Evolutionary conservation across 2,888 invertebrate genomes (phyloP).

Genomic region (Thyatira batis): DNA sequence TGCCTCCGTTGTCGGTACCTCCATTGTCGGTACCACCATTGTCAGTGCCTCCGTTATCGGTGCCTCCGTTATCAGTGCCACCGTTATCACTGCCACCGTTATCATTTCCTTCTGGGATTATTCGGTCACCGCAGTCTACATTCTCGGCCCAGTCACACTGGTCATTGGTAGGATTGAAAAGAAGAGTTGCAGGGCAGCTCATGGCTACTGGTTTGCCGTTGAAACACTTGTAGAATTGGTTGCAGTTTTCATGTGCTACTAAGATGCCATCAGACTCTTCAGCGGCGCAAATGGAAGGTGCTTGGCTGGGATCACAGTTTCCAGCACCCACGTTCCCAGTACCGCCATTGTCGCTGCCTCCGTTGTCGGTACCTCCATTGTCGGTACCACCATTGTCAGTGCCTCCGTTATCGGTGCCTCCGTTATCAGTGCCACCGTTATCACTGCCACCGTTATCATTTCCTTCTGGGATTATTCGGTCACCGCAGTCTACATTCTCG

Average conservation of each 20-base stretch:
- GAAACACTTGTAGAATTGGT: too few relatives aligned
- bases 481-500: slow-evolving; percentile 35
- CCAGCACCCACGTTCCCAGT: too few relatives aligned
- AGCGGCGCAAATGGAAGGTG: too few relatives aligned
- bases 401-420: slow-evolving; percentile 8
- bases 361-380: slow-evolving; percentile 7
- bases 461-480: slow-evolving; percentile 23
- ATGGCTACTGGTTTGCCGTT: too few relatives aligned
- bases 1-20: slow-evolving; percentile 1
- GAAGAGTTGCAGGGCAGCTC: too few relatives aligned
- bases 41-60: slow-evolving; percentile 12
- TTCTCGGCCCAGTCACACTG: too few relatives aligned
- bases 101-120: neutral
- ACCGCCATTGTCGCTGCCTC: slow-evolving; percentile 4
- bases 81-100: slow-evolving; percentile 8
- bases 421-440: slow-evolving; percentile 5
- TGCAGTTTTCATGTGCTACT: too few relatives aligned
- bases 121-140: too few relatives aligned
- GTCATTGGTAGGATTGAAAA: too few relatives aligned
- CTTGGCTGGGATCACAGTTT: too few relatives aligned
- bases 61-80: slow-evolving; percentile 12
- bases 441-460: slow-evolving; percentile 8
- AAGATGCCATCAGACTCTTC: too few relatives aligned
- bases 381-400: slow-evolving; percentile 3
- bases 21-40: slow-evolving; percentile 14